Evolutionary conservation across 2,888 invertebrate species (phyloP).

Genomic region (Busseola fusca): DNA sequence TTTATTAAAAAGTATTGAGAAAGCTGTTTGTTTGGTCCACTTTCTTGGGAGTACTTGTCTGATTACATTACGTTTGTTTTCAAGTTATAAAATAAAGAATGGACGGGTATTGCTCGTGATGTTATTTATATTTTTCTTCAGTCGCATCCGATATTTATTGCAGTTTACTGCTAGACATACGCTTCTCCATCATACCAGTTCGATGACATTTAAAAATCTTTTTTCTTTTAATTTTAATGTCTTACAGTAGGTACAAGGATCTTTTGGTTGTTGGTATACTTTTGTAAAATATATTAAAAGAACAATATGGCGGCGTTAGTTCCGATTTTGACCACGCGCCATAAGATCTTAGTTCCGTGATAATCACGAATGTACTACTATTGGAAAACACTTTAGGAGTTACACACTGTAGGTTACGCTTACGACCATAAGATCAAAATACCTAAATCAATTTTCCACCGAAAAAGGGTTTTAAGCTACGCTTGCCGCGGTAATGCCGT

Average conservation of each 20-base stretch:
- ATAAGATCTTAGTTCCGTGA: neutral
- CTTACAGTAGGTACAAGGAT: too few relatives aligned
- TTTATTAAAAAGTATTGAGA: slow-evolving; percentile 41
- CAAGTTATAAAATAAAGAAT: slow-evolving; percentile 14
- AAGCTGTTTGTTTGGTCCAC: slow-evolving; percentile 54
- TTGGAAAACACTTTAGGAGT: neutral
- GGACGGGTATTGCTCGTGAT: neutral
- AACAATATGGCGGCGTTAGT: neutral
- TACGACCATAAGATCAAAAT: neutral
- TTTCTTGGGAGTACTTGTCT: slow-evolving; percentile 33
- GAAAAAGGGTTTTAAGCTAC: too few relatives aligned
- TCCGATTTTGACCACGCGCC: neutral
- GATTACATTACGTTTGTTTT: slow-evolving; percentile 30
- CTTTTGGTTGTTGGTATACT: neutral
- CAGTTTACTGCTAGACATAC: neutral
- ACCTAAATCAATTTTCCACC: neutral
- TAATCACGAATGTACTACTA: neutral
- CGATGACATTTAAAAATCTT: too few relatives aligned
- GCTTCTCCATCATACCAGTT: neutral
- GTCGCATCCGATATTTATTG: neutral
- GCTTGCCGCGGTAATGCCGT: too few relatives aligned
- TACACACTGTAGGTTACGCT: neutral
- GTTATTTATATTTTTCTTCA: neutral
- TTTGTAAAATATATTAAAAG: neutral
- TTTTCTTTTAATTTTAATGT: too few relatives aligned